phyloP scores from a whole-genome alignment of 2,888 invertebrate species.

The Acronicta alni region DNA sequence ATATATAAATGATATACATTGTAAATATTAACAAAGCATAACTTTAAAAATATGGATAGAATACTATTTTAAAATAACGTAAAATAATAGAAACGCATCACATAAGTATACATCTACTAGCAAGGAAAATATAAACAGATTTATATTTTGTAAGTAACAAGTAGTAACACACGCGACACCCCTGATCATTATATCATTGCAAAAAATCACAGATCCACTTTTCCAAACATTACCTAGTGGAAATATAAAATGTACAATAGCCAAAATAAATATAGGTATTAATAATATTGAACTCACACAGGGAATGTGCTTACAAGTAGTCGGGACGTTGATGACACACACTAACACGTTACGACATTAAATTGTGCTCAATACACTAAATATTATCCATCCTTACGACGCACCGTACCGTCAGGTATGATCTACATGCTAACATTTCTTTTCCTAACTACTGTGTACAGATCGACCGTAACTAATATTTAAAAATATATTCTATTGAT shows the following conservation, averaged over 20 bases:
- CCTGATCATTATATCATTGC: conserved; percentile 41
- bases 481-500: conserved; percentile 83
- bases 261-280: conserved; percentile 19
- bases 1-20: neutral
- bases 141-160: conserved; percentile 6
- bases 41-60: neutral
- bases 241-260: conserved; percentile 37
- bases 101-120: conserved; percentile 9
- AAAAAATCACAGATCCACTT: conserved; percentile 52
- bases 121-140: conserved; percentile 15
- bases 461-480: conserved; percentile 67
- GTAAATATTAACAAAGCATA: neutral
- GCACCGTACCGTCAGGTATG: conserved; percentile 46
- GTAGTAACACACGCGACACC: conserved; percentile 24
- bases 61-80: neutral
- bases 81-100: conserved; percentile 6
- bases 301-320: conserved; percentile 45
- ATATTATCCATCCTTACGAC: conserved; percentile 26
- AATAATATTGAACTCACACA: conserved; percentile 36
- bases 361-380: conserved; percentile 51
- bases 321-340: conserved; percentile 34
- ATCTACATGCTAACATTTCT: conserved; percentile 63
- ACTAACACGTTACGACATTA: conserved; percentile 55
- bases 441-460: conserved; percentile 78
- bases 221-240: conserved; percentile 31